Base-by-base conservation (phyloP, 2,888 invertebrate species). In the Pinctada fucata region DNA sequence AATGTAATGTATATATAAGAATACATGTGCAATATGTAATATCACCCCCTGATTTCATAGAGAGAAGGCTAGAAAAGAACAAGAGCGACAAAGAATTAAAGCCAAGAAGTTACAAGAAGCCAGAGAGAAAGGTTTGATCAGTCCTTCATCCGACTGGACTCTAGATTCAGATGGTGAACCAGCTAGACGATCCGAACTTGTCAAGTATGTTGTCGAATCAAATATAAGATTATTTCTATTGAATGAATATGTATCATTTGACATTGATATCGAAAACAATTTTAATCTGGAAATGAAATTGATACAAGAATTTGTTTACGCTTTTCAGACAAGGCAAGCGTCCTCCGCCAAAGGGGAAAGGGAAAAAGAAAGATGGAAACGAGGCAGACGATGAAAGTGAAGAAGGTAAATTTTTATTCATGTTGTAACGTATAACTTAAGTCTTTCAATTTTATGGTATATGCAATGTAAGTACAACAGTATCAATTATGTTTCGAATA, bases 321-420 rank as follows among this genome's bases (percentile, higher is more conserved):
- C 10, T 45, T 78, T 72, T 51, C 73, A 85, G 85, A 64, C 82
- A 84, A 76, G 82, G 83, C 10, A 82, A 80, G 72, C 79, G 83
- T 71, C 63, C 70, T 2, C 66, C 72, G n/a, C 81, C 81, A n/a
- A 65, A 66, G 71, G 1, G 81, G 72, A 78, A 78, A 72, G 82
- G 84, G 47, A 83, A 85, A 76, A 82, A 83, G 75, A 86, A 86
- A 78, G 87, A 87, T 70, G 88, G 88, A 3, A 84, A 89, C 72
- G 91, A 91, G 73, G 91, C 88, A 16, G 91, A 91, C 75, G 88
- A 88, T 71, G 91, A 92, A 82, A 88, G 90, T 51, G 91, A 90
- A 50, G 89, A 87, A 79, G 88, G 90, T 90, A 85, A 81, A 85
- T 75, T 31, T 31, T 31, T 31, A 31, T 31, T 31, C 31, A 31